A percentile compares a stretch with the other conserved stretches of the same genome.
Conservation (phyloP, 2,113 vertebrate species). For the Glaucidium brasilianum region DNA sequence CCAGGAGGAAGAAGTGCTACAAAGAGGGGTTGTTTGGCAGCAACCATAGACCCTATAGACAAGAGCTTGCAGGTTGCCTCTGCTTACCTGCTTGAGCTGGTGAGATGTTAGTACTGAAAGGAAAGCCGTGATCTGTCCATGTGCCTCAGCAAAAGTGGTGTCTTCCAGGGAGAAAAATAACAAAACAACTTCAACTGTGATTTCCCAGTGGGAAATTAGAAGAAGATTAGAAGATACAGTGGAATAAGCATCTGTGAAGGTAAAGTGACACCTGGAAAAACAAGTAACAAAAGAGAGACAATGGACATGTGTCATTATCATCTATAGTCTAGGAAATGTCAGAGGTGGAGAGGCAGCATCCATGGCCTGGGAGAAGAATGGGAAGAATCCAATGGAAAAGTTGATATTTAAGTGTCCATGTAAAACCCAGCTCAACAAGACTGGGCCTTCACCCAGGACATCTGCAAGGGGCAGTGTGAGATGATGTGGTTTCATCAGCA, state of each 20-base stretch:
- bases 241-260: background rate
- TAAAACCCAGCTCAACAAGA: background rate
- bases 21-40: fast-evolving
- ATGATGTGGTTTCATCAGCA: background rate
- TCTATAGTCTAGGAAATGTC: background rate
- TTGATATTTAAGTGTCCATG: background rate
- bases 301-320: background rate
- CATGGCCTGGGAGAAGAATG: background rate
- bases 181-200: background rate
- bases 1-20: background rate
- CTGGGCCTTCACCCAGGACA: background rate
- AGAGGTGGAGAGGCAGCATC: background rate
- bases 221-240: background rate
- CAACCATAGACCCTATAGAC: background rate
- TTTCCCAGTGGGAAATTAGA: background rate
- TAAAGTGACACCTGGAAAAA: background rate
- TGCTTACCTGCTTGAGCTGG: background rate
- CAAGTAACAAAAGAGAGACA: fast-evolving
- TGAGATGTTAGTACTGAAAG: background rate
- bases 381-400: background rate
- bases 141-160: background rate
- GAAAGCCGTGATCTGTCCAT: background rate
- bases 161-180: background rate
- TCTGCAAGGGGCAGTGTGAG: background rate
- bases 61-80: background rate